A percentile compares a stretch with the other conserved stretches of the same genome.
Conservation (phyloP, 2,888 invertebrate genomes). For the Chrysodeixis includens region DNA sequence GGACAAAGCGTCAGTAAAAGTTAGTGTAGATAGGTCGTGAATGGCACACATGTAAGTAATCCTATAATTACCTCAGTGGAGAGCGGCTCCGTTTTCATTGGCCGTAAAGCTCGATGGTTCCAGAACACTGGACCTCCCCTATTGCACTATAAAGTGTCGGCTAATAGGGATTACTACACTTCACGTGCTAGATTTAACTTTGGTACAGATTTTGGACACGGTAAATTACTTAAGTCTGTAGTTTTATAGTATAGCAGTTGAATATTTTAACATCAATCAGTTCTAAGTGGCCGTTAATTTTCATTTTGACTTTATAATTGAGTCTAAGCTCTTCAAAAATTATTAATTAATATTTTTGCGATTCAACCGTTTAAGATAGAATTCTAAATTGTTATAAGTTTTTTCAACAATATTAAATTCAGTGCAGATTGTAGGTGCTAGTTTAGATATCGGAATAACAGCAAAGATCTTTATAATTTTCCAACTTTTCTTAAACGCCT, state of each 20-base stretch:
- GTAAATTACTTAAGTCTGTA: constrained; percentile 49
- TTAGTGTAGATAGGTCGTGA: constrained; percentile 46
- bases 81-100: constrained; percentile 83
- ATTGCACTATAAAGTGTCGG: constrained; percentile 83
- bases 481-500: not conserved
- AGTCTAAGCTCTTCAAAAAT: too few species aligned
- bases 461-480: not conserved
- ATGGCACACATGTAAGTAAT: constrained; percentile 77
- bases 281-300: too few species aligned
- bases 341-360: too few species aligned
- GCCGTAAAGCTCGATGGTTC: constrained; percentile 84
- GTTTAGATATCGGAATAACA: not conserved
- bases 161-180: constrained; percentile 86
- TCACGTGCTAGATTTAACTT: constrained; percentile 76
- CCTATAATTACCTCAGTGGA: constrained; percentile 82
- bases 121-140: constrained; percentile 75
- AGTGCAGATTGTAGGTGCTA: too few species aligned
- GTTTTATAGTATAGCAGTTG: constrained; percentile 11
- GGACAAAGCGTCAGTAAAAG: constrained; percentile 36
- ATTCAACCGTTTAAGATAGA: too few species aligned
- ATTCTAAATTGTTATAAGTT: too few species aligned
- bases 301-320: too few species aligned
- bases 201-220: constrained; percentile 65
- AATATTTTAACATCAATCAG: not conserved
- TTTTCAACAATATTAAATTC: too few species aligned